Evolutionary conservation across 2,797 vertebrate species (phyloP).

Genomic region (Tragelaphus oryx): DNA sequence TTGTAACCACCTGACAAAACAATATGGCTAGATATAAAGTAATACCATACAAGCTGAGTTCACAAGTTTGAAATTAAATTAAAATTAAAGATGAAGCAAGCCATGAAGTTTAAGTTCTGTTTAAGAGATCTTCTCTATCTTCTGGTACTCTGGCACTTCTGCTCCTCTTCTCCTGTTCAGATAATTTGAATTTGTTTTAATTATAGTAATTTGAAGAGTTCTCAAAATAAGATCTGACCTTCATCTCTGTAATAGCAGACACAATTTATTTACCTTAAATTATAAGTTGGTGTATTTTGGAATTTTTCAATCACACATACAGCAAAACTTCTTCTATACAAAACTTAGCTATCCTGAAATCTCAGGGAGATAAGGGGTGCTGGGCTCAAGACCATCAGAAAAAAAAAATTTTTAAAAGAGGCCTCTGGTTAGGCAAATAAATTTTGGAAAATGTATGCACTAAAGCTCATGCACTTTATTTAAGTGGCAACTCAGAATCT

Average conservation of each 20-base stretch:
- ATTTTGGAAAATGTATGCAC: neutral
- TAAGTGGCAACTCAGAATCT: neutral
- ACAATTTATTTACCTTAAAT: neutral
- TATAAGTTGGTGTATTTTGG: neutral
- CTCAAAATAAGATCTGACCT: slow-evolving; percentile 11
- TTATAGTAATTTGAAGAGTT: neutral
- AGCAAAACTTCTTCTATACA: neutral
- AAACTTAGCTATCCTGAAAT: neutral
- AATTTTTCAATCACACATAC: neutral
- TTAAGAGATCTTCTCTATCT: neutral
- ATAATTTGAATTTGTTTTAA: neutral
- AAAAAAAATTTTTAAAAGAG: neutral
- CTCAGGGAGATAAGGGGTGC: neutral
- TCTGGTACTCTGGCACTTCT: neutral
- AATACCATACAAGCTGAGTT: neutral
- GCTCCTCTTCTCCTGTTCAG: neutral
- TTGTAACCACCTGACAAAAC: neutral
- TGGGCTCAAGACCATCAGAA: neutral
- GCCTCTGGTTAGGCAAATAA: neutral
- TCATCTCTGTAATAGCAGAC: neutral
- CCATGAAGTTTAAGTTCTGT: neutral
- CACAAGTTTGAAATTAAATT: neutral
- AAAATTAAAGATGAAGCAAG: neutral
- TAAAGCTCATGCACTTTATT: neutral
- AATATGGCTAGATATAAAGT: neutral